These are phyloP conservation scores for Tachuris rubrigastra DNA, from an alignment of 2,113 vertebrate genomes.

Conservation along the genomic window DNA sequence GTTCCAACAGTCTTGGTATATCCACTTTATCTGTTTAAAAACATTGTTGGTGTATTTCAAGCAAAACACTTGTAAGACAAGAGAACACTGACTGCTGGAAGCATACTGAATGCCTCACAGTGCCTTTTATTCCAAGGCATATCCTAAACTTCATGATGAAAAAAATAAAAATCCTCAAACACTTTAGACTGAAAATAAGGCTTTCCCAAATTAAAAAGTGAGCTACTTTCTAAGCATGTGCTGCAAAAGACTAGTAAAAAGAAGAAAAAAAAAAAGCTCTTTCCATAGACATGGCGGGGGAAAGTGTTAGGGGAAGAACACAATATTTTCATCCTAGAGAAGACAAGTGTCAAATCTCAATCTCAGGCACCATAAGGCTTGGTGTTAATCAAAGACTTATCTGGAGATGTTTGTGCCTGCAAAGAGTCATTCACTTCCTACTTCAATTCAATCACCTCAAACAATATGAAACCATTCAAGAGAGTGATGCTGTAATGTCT, in stretches of 20 bases:
- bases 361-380: background rate
- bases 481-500: background rate
- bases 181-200: background rate
- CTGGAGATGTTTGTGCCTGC: background rate
- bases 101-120: background rate
- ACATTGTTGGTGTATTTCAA: background rate
- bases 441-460: background rate
- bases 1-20: background rate
- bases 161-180: background rate
- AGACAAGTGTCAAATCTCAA: background rate
- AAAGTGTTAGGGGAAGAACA: background rate
- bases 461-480: background rate
- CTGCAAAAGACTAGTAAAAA: background rate
- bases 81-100: background rate
- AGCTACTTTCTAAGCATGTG: background rate
- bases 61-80: background rate
- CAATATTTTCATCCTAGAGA: background rate
- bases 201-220: background rate
- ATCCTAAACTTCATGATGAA: background rate
- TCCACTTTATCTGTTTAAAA: background rate
- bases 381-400: background rate
- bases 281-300: accelerated
- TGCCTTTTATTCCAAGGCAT: background rate
- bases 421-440: background rate
- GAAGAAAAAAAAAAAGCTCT: background rate